These are phyloP conservation scores for Microtus montanus DNA, from an alignment of 2,113 vertebrate species.

Conservation along the genomic window DNA sequence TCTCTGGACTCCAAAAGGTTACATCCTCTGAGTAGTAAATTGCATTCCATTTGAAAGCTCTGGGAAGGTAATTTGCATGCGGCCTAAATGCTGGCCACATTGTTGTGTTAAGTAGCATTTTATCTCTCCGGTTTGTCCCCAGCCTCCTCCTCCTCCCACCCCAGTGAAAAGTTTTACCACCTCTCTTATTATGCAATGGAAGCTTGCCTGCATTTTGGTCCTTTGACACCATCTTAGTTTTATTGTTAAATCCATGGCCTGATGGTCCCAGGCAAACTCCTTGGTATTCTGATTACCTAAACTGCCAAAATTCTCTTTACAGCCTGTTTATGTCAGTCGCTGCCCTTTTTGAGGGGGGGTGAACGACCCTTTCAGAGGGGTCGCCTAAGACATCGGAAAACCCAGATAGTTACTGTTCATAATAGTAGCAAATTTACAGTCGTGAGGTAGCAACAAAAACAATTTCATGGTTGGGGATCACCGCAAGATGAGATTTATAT, in stretches of 20 bases:
- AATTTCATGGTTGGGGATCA: not conserved
- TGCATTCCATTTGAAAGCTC: slow-evolving; percentile 55
- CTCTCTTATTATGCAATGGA: not conserved
- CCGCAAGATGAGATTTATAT: not conserved
- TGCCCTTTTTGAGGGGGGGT: not conserved
- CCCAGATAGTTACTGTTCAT: not conserved
- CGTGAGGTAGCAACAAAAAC: not conserved
- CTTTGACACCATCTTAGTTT: slow-evolving; percentile 54
- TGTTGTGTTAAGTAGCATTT: slow-evolving; percentile 73
- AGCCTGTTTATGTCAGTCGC: slow-evolving; percentile 36
- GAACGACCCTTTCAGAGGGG: not conserved
- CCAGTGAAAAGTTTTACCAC: slow-evolving; percentile 37
- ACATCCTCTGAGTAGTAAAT: slow-evolving; percentile 59
- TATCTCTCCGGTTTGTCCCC: slow-evolving; percentile 13
- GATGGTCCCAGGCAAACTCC: not conserved
- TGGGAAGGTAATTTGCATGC: slow-evolving; percentile 64
- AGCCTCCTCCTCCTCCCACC: not conserved
- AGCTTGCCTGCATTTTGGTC: slow-evolving; percentile 48
- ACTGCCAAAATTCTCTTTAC: slow-evolving; percentile 58
- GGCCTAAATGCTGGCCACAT: slow-evolving; percentile 53
- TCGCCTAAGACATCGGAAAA: not conserved
- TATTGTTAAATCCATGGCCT: slow-evolving; percentile 59
- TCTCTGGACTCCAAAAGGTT: slow-evolving; percentile 47
- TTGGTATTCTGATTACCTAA: slow-evolving; percentile 43
- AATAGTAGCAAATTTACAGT: not conserved